Evolutionary conservation across 1,140 invertebrate species (phyloP).

Genomic region (Solenopsis invicta): DNA sequence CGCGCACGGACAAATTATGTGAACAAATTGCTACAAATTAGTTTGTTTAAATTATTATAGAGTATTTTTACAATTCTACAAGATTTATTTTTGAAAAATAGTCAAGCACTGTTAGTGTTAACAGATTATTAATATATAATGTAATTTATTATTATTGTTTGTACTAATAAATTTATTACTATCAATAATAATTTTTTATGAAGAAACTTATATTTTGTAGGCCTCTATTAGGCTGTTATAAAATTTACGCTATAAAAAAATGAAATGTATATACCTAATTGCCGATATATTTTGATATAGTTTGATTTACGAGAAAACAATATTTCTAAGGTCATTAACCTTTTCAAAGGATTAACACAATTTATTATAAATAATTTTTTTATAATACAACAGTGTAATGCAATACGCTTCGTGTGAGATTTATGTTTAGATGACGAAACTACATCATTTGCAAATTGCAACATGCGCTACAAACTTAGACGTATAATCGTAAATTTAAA

Average conservation of each 20-base stretch:
- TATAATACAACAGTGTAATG: background rate
- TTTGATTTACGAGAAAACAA: background rate
- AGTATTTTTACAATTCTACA: background rate
- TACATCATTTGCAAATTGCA: constrained; percentile 6
- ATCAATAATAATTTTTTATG: background rate
- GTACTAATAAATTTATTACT: background rate
- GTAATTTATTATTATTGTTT: constrained; percentile 1
- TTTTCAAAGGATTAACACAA: background rate
- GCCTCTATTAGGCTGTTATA: background rate
- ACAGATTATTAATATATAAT: background rate
- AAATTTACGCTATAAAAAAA: constrained; percentile 13
- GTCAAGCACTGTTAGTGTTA: background rate
- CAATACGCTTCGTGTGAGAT: background rate
- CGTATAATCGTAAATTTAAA: constrained; percentile 29
- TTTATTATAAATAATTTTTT: constrained; percentile 30
- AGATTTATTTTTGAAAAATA: background rate
- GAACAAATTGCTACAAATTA: background rate
- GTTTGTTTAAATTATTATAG: background rate
- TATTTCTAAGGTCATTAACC: background rate
- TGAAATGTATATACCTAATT: background rate
- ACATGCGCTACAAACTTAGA: background rate
- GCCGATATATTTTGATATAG: background rate
- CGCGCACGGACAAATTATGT: background rate
- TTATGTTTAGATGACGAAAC: constrained; percentile 7
- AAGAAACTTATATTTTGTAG: background rate